Evolutionary conservation across 2,797 vertebrate species (phyloP).

Genomic region (Pipistrellus kuhlii): DNA sequence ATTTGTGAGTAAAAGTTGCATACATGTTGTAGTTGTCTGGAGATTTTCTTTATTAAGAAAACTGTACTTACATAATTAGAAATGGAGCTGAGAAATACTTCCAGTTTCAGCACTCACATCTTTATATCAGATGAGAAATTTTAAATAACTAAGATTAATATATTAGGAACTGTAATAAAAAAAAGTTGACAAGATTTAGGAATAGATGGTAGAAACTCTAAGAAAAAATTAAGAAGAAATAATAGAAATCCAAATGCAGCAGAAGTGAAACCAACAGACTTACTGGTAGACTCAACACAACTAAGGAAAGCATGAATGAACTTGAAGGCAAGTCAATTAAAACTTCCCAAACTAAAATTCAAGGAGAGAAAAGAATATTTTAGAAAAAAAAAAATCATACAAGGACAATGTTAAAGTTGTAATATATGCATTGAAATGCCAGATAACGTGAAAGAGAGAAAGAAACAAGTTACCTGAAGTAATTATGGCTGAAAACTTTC

Average conservation of each 20-base stretch:
- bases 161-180: neutral
- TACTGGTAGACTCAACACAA: neutral
- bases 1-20: neutral
- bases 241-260: neutral
- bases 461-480: neutral
- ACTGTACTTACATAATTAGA: neutral
- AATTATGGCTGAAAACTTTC: neutral
- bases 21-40: neutral
- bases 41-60: conserved; percentile 32
- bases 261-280: neutral
- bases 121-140: neutral
- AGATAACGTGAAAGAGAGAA: neutral
- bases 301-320: neutral
- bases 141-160: neutral
- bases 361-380: neutral
- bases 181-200: conserved; percentile 6
- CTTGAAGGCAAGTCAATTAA: neutral
- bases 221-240: conserved; percentile 24
- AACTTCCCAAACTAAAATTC: neutral
- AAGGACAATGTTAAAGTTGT: neutral
- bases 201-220: neutral
- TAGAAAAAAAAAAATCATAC: neutral
- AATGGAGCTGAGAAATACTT: neutral
- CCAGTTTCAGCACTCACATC: neutral
- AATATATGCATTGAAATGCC: neutral